These are phyloP conservation scores for Paramormyrops hopkinsi DNA, from an alignment of 2,797 vertebrate species.

Conservation along the genomic window DNA sequence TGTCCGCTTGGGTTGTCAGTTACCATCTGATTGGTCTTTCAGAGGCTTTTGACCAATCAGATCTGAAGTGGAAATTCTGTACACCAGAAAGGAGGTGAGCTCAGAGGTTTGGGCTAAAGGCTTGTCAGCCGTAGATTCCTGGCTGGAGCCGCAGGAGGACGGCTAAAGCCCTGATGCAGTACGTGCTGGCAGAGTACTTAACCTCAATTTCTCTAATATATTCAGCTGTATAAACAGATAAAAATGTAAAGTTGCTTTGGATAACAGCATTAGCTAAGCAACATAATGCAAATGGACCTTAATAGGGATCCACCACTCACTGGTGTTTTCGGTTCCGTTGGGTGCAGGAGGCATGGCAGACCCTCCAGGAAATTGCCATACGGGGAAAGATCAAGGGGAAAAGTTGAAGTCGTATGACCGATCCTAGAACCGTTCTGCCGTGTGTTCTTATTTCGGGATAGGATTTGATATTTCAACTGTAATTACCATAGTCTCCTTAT, in stretches of 20 bases:
- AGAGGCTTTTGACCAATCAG: not conserved
- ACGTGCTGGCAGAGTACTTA: not conserved
- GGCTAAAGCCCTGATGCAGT: not conserved
- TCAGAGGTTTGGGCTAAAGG: not conserved
- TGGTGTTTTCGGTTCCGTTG: not conserved
- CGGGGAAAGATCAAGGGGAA: not conserved
- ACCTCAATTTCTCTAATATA: not conserved
- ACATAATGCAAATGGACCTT: not conserved
- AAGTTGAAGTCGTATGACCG: not conserved
- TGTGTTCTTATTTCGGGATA: not conserved
- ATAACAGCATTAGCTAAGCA: slow-evolving; percentile 7
- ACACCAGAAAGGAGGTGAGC: not conserved
- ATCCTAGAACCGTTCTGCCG: not conserved
- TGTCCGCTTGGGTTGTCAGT: not conserved
- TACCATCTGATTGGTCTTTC: not conserved
- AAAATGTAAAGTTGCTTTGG: not conserved
- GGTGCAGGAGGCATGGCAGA: not conserved
- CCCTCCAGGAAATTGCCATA: not conserved
- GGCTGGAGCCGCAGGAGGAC: not conserved
- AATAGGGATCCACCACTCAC: not conserved
- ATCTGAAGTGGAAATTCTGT: not conserved
- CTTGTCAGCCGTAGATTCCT: not conserved
- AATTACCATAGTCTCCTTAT: not conserved
- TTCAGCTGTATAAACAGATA: not conserved
- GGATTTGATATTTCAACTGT: not conserved